A percentile compares a stretch with the other conserved stretches of the same genome.
These are phyloP conservation scores for Drosophila fulvimacula DNA, from an alignment of 2,888 invertebrate genomes.

Conservation along the genomic window DNA sequence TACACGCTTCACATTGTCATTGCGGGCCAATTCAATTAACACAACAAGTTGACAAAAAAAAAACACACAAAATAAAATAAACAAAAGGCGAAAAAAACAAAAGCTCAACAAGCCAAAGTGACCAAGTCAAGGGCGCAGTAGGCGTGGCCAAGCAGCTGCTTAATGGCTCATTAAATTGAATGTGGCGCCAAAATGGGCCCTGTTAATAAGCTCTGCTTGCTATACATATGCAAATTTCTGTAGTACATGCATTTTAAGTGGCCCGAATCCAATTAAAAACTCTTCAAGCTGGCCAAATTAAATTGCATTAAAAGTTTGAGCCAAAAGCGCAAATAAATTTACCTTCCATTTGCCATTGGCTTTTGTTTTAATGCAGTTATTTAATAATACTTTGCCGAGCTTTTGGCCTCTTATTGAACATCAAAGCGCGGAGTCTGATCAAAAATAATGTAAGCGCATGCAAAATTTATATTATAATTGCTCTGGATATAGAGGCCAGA, in stretches of 20 bases:
- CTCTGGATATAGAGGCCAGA: too few species aligned
- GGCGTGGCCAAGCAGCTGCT: slow-evolving; percentile 20
- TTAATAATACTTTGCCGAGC: slow-evolving; percentile 41
- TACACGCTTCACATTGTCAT: slow-evolving; percentile 45
- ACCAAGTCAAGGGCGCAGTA: slow-evolving; percentile 33
- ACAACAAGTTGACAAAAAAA: slow-evolving; percentile 49
- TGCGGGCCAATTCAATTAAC: slow-evolving; percentile 73
- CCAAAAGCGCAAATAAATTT: slow-evolving; percentile 7
- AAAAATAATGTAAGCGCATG: slow-evolving; percentile 39
- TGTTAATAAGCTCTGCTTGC: slow-evolving; percentile 16
- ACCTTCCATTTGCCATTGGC: slow-evolving; percentile 6
- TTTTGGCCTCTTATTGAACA: slow-evolving; percentile 61
- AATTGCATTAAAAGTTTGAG: slow-evolving; percentile 32
- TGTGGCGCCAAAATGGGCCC: slow-evolving; percentile 51
- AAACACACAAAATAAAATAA: neutral
- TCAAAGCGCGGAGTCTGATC: slow-evolving; percentile 59
- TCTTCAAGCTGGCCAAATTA: slow-evolving; percentile 18
- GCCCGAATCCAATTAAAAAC: slow-evolving; percentile 49
- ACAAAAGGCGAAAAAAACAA: slow-evolving; percentile 10
- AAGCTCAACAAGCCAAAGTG: slow-evolving; percentile 33
- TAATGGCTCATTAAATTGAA: slow-evolving; percentile 74
- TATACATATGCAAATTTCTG: slow-evolving; percentile 65
- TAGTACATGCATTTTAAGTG: slow-evolving; percentile 49
- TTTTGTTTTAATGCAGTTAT: slow-evolving; percentile 46
- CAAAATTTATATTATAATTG: slow-evolving; percentile 25